Conservation (phyloP, 1,140 invertebrate species). For the Drepana arcuata region DNA sequence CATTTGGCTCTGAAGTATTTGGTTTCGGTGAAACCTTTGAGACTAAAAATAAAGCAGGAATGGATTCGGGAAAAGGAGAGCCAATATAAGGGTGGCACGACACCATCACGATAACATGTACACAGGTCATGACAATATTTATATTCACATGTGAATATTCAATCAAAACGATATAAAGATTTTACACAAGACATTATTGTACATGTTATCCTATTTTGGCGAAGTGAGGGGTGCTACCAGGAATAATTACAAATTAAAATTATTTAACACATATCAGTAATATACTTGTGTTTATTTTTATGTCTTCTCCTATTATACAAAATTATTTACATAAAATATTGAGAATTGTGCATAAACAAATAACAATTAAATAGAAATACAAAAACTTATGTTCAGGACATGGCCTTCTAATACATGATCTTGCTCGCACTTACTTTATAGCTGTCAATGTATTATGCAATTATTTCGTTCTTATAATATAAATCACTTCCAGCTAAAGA, state of each 20-base stretch:
- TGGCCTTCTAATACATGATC: constrained; percentile 60
- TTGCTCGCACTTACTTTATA: constrained; percentile 56
- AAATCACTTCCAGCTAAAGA: constrained; percentile 67
- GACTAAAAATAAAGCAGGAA: no score
- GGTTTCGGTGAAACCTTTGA: no score
- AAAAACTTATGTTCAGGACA: constrained; percentile 62
- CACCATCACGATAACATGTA: constrained; percentile 64
- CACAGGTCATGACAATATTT: constrained; percentile 26
- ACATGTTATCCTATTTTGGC: constrained; percentile 72
- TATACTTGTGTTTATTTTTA: constrained; percentile 74
- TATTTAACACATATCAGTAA: constrained; percentile 72
- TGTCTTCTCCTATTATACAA: constrained; percentile 72
- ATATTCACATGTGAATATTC: constrained; percentile 12
- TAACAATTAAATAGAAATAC: constrained; percentile 72
- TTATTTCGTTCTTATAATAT: constrained; percentile 62
- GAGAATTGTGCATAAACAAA: constrained; percentile 74
- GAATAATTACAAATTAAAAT: constrained; percentile 73
- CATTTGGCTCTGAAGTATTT: no score
- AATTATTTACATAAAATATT: constrained; percentile 74
- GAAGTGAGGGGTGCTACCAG: constrained; percentile 73
- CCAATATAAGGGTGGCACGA: constrained; percentile 36
- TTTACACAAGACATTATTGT: constrained; percentile 32
- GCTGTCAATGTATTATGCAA: constrained; percentile 67
- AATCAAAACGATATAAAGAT: constrained; percentile 9
- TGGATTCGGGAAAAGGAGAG: constrained; percentile 36